Base-by-base conservation (phyloP, 2,797 vertebrate genomes). In the Rhadinocentrus ornatus region DNA sequence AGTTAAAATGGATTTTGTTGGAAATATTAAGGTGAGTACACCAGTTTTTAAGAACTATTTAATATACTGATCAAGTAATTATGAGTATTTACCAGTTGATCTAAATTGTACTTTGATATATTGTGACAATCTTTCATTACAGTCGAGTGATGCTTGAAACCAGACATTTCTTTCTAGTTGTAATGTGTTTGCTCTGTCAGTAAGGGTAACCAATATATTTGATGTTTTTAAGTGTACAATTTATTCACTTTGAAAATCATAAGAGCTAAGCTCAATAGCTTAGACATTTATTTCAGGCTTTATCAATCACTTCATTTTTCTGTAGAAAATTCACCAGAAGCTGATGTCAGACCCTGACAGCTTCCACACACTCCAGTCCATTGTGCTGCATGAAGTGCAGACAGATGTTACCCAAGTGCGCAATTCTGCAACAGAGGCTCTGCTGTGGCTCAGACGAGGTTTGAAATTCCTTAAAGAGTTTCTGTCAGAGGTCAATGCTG, bases 1-100 rank as follows among this genome's bases (percentile, higher is more conserved):
- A 86, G 98, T 99, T 91, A 99, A 99, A 95, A 97, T 99, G 94
- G 98, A 99, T 96, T 99, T 99, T 95, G 97, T 98, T 84, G 98
- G 98, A 77, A 99, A 99, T 89, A 99, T 99, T 81, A 99, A 98
- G 96, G 98, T 99, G 92, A 91, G 92, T 78, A 11, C 12, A 26
- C 44, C 20, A 31, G 15, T 41, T 20, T 66, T 62, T 64, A 0
- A 59, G 12, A 0, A 7, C 1, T 44, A 34, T 24, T n/a, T 35
- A 1, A 54, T 64, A 62, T 50, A 62, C 6, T 62, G 1, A 11
- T 74, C 6, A 34, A 63, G 62, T n/a, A 18, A 44, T 44, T 32
- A 31, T 20, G 26, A 26, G 11, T 61, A 0, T 66, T 37, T 46
- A 32, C 34, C 52, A 46, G 10, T 20, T 52, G 0, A 44, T 62